Evolutionary conservation across 2,113 vertebrate species (phyloP).

Genomic region (Rhynchomys soricoides): DNA sequence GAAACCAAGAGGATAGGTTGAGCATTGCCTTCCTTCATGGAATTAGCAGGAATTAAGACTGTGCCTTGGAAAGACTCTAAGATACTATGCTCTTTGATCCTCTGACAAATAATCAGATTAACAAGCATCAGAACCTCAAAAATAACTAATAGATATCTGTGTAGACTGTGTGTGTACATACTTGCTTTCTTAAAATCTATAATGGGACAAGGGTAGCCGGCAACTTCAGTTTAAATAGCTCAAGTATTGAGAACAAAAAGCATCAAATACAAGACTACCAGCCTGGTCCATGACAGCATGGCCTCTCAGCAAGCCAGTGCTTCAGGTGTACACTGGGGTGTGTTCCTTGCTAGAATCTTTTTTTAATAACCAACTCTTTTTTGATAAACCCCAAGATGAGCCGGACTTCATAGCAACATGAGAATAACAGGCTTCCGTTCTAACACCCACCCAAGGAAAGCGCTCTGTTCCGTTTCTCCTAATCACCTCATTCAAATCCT

Average conservation of each 20-base stretch:
- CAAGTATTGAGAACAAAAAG: not conserved
- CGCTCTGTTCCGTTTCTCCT: constrained; percentile 78
- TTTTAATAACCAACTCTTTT: constrained; percentile 60
- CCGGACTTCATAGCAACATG: not conserved
- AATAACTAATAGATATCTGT: not conserved
- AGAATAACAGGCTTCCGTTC: constrained; percentile 47
- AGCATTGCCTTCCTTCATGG: not conserved
- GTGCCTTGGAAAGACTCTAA: constrained; percentile 2
- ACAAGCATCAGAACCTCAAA: constrained; percentile 42
- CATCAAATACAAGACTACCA: not conserved
- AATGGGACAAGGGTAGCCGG: not conserved
- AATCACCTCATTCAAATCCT: constrained; percentile 85
- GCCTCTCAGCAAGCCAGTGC: not conserved
- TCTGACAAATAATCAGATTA: constrained; percentile 8
- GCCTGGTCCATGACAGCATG: not conserved
- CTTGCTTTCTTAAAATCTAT: not conserved
- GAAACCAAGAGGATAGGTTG: not conserved
- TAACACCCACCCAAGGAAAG: constrained; percentile 36
- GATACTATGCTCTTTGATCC: not conserved
- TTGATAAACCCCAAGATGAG: constrained; percentile 38
- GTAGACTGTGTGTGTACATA: not conserved
- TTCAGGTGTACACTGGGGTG: not conserved
- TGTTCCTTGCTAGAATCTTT: constrained; percentile 2
- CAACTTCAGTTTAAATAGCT: constrained; percentile 8
- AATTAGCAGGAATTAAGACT: constrained; percentile 14